phyloP scores from a whole-genome alignment of 2,797 vertebrate genomes.

The Sternarchorhynchus goeldii region DNA sequence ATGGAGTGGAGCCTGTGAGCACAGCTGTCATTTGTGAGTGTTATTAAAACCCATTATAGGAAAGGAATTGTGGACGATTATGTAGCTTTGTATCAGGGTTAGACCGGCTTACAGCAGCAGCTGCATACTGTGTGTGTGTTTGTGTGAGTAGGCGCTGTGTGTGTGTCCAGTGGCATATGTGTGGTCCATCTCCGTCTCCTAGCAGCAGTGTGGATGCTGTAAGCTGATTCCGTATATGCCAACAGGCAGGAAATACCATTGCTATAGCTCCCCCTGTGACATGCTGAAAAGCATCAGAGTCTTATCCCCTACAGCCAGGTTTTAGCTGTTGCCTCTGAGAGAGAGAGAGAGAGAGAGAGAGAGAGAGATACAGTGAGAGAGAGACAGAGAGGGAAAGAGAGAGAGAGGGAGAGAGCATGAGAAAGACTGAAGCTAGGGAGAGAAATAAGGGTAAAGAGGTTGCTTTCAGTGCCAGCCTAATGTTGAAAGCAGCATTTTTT shows the following conservation, averaged over 20 bases:
- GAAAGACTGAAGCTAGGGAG: slow-evolving; percentile 18
- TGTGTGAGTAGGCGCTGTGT: not conserved
- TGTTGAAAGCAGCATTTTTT: slow-evolving; percentile 24
- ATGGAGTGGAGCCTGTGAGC: too few species aligned
- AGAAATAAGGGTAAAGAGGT: slow-evolving; percentile 44
- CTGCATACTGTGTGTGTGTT: too few species aligned
- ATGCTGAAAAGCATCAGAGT: slow-evolving; percentile 27
- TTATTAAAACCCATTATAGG: too few species aligned
- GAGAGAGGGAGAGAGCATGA: slow-evolving; percentile 57
- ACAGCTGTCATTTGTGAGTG: too few species aligned
- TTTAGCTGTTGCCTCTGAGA: slow-evolving; percentile 40
- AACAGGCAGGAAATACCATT: slow-evolving; percentile 43
- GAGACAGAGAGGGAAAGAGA: slow-evolving; percentile 49
- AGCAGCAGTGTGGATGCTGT: not conserved
- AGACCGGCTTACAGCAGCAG: too few species aligned
- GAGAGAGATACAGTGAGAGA: not conserved
- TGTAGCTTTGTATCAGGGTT: too few species aligned
- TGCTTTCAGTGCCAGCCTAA: slow-evolving; percentile 53
- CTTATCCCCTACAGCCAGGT: slow-evolving; percentile 47
- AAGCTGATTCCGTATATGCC: slow-evolving; percentile 9
- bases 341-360: slow-evolving; percentile 46
- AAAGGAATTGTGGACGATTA: too few species aligned
- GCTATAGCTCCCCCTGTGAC: slow-evolving; percentile 33
- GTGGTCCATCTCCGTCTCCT: not conserved
- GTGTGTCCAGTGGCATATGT: not conserved